A percentile compares a stretch with the other conserved stretches of the same genome.
phyloP scores from a whole-genome alignment of 2,797 vertebrate species.

The Pseudochirops cupreus region DNA sequence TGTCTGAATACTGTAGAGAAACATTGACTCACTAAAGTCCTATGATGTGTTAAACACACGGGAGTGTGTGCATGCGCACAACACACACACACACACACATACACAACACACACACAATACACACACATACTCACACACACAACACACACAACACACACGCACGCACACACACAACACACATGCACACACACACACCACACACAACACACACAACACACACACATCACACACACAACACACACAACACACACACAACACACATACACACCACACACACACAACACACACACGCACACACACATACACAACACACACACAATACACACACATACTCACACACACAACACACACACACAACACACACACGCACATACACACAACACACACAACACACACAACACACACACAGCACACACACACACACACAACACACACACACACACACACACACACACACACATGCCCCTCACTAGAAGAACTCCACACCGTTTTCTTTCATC shows the following conservation, averaged over 20 bases:
- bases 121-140: background rate
- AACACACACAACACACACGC: background rate
- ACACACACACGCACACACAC: too few relatives aligned
- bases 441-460: background rate
- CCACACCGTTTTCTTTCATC: accelerated
- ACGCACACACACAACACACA: background rate
- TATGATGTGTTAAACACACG: background rate
- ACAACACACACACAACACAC: too few relatives aligned
- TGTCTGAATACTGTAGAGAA: slow-evolving; percentile 65
- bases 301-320: background rate
- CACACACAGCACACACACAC: too few relatives aligned
- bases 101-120: background rate
- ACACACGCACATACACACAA: too few relatives aligned
- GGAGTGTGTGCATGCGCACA: too few relatives aligned
- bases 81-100: too few relatives aligned
- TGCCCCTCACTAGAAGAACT: background rate
- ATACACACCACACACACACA: too few relatives aligned
- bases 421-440: background rate
- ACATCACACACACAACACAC: too few relatives aligned
- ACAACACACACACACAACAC: too few relatives aligned
- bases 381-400: too few relatives aligned
- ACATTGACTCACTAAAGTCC: slow-evolving; percentile 68
- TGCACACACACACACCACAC: background rate
- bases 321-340: too few relatives aligned
- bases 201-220: too few relatives aligned